Evolutionary conservation across 2,888 invertebrate genomes (phyloP), one percentile per base, ranked within the genome.

Genomic region (Synergus itoensis): DNA sequence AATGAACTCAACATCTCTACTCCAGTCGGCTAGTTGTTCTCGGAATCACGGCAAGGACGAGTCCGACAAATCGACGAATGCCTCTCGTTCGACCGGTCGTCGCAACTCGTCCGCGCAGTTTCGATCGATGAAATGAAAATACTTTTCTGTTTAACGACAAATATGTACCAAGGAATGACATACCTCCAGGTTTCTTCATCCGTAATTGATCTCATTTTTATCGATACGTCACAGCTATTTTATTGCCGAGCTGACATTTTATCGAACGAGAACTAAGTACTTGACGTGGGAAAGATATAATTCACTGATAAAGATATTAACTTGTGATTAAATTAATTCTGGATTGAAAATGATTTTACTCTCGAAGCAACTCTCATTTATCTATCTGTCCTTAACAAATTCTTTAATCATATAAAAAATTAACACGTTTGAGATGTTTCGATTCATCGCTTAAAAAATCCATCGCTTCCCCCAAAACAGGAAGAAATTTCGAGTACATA

Each of bases 31-130:
- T 81, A 77, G 80, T 84, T 86, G 79, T 90, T 89, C 90, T 86
- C 76, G 84, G 89, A 90, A 89, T 85, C 75, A 82, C 81, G 57
- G 79, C 87, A 86, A 88, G 87, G 87, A 86, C 87, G 85, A 85
- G 84, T 76, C 82, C 80, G 84, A 84, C 82, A 77, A 86, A 82
- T 83, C 83, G 84, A 79, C 82, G 83, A 84, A 83, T 82, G 82
- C 80, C 76, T 40, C 64, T 60, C 21, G 76, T 76, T 79, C 77
- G 60, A 48, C 76, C 77, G 76, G 79, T 79, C 79, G 64, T 65
- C 69, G 45, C 62, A 69, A 69, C 78, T 73, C 63, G 78, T 78
- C 76, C 73, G 60, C 80, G 60, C 80, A 81, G 78, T 79, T 80
- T 80, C 82, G 79, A 79, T 79, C 82, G 79, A 80, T 79, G 77